Percentiles rank a stretch among this genome's conserved stretches.
phyloP scores from a whole-genome alignment of 2,113 vertebrate species.

The Labrus mixtus region DNA sequence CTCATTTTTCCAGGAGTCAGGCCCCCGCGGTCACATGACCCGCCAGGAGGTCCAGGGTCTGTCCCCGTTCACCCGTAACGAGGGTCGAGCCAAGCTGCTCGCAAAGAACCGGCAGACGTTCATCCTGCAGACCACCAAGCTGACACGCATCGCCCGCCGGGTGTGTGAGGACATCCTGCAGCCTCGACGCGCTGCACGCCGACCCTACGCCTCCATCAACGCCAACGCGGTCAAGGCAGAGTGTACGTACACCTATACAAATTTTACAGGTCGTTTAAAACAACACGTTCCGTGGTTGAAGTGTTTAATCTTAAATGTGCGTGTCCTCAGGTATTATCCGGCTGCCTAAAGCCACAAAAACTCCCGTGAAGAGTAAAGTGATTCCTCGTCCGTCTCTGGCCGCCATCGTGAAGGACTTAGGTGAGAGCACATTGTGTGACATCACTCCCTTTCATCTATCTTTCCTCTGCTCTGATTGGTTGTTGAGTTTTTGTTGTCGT shows the following conservation, averaged over 20 bases:
- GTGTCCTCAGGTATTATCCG: constrained; percentile 88
- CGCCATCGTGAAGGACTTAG: constrained; percentile 92
- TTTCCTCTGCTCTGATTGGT: not conserved
- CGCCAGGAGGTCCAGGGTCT: constrained; percentile 93
- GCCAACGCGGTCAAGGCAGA: constrained; percentile 95
- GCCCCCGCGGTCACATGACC: constrained; percentile 88
- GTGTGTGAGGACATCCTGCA: constrained; percentile 94
- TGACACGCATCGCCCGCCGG: constrained; percentile 91
- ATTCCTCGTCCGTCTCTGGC: constrained; percentile 88
- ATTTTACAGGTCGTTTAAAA: no score
- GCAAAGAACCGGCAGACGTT: constrained; percentile 96
- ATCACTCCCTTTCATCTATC: not conserved
- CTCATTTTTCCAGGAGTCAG: constrained; percentile 82
- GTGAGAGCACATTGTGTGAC: constrained; percentile 69
- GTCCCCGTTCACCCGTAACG: constrained; percentile 91
- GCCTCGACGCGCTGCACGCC: constrained; percentile 89
- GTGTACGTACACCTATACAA: constrained; percentile 81
- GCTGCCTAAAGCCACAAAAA: constrained; percentile 92
- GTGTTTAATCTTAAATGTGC: not conserved
- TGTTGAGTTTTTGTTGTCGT: not conserved
- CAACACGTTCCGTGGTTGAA: no score
- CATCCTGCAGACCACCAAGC: constrained; percentile 94
- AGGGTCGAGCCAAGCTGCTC: constrained; percentile 92
- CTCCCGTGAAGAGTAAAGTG: constrained; percentile 87
- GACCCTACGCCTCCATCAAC: constrained; percentile 95